Evolutionary conservation across 2,113 vertebrate genomes (phyloP).

Genomic region (Tinamus guttatus): DNA sequence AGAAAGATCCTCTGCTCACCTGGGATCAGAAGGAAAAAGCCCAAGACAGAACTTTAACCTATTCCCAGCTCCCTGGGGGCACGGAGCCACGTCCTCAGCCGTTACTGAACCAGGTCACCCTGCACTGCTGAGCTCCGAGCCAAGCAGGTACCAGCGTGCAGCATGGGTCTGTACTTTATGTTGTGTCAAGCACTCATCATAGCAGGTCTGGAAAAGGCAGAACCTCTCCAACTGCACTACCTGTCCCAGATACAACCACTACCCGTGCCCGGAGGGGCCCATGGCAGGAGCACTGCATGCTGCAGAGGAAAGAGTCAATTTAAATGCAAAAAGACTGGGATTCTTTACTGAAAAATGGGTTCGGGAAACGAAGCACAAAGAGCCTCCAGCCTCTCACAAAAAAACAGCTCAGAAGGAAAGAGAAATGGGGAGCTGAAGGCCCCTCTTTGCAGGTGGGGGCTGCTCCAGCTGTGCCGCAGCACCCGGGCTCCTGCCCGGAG

Average conservation of each 20-base stretch:
- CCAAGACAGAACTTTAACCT: neutral
- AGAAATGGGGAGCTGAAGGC: neutral
- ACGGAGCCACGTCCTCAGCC: rapidly evolving
- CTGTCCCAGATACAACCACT: neutral
- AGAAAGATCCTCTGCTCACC: neutral
- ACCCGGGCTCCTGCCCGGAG: too few species aligned
- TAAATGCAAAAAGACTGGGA: neutral
- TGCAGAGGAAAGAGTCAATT: neutral
- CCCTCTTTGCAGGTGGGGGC: too few species aligned
- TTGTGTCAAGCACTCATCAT: neutral
- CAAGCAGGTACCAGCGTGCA: rapidly evolving
- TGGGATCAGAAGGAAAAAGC: neutral
- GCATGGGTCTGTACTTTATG: neutral
- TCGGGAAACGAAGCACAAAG: neutral
- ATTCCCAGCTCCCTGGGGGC: neutral
- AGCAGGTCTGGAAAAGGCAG: neutral
- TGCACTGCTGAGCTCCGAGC: rapidly evolving
- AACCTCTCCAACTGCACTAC: neutral
- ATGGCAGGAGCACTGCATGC: neutral
- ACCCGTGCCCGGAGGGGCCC: neutral
- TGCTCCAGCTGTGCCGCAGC: too few species aligned
- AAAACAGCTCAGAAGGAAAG: neutral
- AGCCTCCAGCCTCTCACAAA: neutral
- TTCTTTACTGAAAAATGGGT: neutral
- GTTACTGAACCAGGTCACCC: neutral